phyloP scores from a whole-genome alignment of 2,888 invertebrate species.

The Cyrtodaria siliqua region DNA sequence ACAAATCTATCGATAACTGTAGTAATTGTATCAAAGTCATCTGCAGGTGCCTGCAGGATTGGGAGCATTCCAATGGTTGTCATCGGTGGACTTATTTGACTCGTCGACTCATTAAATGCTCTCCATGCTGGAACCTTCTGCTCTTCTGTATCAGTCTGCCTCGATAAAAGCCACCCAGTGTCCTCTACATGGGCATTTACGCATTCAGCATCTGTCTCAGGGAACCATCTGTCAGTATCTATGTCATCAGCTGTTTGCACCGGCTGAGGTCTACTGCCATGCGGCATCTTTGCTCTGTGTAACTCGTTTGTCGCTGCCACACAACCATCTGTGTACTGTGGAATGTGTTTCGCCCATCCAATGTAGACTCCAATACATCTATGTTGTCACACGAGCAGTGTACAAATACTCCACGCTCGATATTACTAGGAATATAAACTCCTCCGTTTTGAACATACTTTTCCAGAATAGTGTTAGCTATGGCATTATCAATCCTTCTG shows the following conservation, averaged over 20 bases:
- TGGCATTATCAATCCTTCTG: constrained; percentile 27
- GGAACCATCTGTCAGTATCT: constrained; percentile 15
- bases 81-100: constrained; percentile 17
- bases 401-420: constrained; percentile 6
- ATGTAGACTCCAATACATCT: constrained; percentile 28
- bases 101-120: constrained; percentile 20
- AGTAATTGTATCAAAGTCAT: constrained; percentile 41
- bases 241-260: neutral
- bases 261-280: constrained; percentile 21
- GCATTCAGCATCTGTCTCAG: neutral
- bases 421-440: constrained; percentile 24
- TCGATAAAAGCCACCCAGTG: constrained; percentile 13
- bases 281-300: constrained; percentile 9
- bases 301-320: constrained; percentile 20
- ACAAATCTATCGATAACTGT: constrained; percentile 32
- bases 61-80: constrained; percentile 22
- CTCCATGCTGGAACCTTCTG: constrained; percentile 23
- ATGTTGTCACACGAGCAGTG: constrained; percentile 42
- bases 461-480: constrained; percentile 31
- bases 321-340: constrained; percentile 44
- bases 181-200: neutral
- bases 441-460: constrained; percentile 16
- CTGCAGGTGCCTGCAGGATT: constrained; percentile 44
- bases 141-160: constrained; percentile 6
- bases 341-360: constrained; percentile 37